phyloP scores from a whole-genome alignment of 2,113 vertebrate species.

The mouse (Mus musculus) region DNA sequence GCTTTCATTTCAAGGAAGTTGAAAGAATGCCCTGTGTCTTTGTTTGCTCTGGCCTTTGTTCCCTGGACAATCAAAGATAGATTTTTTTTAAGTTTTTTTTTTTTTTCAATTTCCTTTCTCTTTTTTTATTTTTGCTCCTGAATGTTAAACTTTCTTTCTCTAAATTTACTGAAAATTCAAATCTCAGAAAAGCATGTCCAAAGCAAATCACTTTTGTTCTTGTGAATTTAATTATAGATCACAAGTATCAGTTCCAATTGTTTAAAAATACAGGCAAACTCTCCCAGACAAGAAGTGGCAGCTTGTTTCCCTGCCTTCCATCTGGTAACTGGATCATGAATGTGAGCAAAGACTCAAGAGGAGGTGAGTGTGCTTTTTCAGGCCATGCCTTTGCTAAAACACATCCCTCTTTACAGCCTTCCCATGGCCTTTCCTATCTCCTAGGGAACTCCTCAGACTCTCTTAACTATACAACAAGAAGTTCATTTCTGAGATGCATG shows the following conservation, averaged over 20 bases:
- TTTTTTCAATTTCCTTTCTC: neutral
- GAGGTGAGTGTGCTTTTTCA: neutral
- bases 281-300: neutral
- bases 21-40: constrained; percentile 48
- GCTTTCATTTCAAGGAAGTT: constrained; percentile 58
- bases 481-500: neutral
- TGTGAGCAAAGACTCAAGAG: neutral
- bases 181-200: constrained; percentile 37
- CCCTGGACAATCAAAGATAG: constrained; percentile 63
- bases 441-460: neutral
- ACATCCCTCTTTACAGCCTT: neutral
- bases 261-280: neutral
- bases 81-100: neutral
- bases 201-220: constrained; percentile 10
- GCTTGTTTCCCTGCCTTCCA: neutral
- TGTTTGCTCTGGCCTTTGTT: constrained; percentile 65
- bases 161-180: constrained; percentile 49
- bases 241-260: constrained; percentile 5
- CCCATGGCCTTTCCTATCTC: neutral
- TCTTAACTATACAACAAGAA: neutral
- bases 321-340: neutral
- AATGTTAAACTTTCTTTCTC: constrained; percentile 36
- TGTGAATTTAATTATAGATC: neutral
- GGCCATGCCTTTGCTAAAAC: neutral
- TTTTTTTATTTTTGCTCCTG: neutral